These are phyloP conservation scores for Chaetorhynchus papuensis DNA, from an alignment of 2,113 vertebrate species.

Conservation along the genomic window DNA sequence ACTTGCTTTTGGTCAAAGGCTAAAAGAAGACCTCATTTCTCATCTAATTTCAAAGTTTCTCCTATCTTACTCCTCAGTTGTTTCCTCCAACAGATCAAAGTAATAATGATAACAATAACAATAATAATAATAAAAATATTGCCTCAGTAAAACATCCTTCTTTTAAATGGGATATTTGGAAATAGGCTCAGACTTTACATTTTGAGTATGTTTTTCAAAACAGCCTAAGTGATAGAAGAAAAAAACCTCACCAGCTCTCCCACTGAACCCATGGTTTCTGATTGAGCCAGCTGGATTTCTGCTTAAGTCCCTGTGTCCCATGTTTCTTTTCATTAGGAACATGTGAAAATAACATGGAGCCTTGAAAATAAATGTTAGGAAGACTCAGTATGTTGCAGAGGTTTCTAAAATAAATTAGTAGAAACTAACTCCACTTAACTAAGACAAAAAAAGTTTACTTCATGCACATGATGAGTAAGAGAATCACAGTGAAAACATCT, in stretches of 20 bases:
- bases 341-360: not conserved
- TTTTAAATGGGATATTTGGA: not conserved
- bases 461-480: not conserved
- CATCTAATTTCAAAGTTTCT: not conserved
- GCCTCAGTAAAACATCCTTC: not conserved
- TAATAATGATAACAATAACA: not conserved
- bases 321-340: not conserved
- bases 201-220: not conserved
- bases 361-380: not conserved
- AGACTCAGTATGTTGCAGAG: not conserved
- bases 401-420: not conserved
- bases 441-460: not conserved
- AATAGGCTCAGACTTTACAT: not conserved
- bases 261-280: not conserved
- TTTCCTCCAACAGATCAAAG: not conserved
- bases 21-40: not conserved
- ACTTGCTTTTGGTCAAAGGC: conserved; percentile 19
- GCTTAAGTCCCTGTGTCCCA: not conserved
- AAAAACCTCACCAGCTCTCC: not conserved
- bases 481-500: not conserved
- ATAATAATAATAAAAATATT: not conserved
- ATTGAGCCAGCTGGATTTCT: not conserved
- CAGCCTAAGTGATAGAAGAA: not conserved
- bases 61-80: not conserved
- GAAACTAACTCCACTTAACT: not conserved